Evolutionary conservation across 2,888 invertebrate species (phyloP).

Genomic region (Germaria angustata): DNA sequence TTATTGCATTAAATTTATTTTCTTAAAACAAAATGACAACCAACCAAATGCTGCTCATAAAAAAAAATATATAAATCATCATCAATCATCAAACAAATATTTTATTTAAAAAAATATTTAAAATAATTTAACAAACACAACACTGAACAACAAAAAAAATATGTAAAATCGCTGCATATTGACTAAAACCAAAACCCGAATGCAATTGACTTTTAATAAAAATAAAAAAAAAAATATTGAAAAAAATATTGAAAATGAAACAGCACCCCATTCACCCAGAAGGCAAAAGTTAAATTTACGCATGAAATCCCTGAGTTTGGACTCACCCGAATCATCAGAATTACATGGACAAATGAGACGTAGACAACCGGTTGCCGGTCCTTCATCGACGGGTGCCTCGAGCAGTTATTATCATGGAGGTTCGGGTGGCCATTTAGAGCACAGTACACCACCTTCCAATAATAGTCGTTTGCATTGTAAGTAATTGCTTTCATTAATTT

Average conservation of each 20-base stretch:
- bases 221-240: neutral
- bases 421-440: constrained; percentile 80
- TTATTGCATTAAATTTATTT: constrained; percentile 56
- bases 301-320: constrained; percentile 98
- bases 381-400: constrained; percentile 76
- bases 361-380: constrained; percentile 85
- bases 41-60: constrained; percentile 61
- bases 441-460: constrained; percentile 81
- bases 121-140: constrained; percentile 53
- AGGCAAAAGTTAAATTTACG: constrained; percentile 97
- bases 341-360: constrained; percentile 86
- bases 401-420: constrained; percentile 77
- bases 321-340: constrained; percentile 96
- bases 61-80: constrained; percentile 48
- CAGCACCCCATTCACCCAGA: constrained; percentile 97
- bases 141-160: constrained; percentile 45
- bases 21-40: constrained; percentile 8
- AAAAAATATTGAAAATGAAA: constrained; percentile 1
- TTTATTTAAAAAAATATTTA: neutral
- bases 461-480: constrained; percentile 84
- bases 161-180: neutral
- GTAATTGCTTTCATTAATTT: constrained; percentile 72
- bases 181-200: neutral
- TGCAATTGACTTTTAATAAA: constrained; percentile 28
- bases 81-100: constrained; percentile 55